Evolutionary conservation across 2,888 invertebrate genomes (phyloP).

Genomic region (Oscheius sp.): DNA sequence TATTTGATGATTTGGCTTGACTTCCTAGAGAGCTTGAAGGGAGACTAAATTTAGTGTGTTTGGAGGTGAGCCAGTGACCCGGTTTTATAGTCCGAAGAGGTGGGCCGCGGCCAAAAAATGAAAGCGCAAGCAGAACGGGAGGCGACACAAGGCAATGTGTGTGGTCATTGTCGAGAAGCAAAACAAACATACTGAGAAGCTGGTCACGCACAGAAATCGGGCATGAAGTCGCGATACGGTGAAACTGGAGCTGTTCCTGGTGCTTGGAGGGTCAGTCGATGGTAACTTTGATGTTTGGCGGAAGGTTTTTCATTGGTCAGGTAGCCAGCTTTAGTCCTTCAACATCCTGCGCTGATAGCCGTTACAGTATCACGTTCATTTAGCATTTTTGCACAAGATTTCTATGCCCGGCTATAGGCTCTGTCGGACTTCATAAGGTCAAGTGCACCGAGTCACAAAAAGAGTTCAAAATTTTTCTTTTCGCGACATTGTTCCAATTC

Average conservation of each 20-base stretch:
- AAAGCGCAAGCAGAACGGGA: constrained; percentile 34
- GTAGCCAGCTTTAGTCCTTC: no score
- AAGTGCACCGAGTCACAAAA: not conserved
- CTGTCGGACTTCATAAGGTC: no score
- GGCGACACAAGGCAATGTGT: constrained; percentile 37
- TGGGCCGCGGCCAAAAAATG: constrained; percentile 35
- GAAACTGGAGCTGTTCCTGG: constrained; percentile 26
- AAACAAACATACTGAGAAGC: constrained; percentile 39
- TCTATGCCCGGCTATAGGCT: no score
- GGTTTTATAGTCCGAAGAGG: constrained; percentile 34
- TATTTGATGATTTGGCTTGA: not conserved
- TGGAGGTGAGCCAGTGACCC: constrained; percentile 10
- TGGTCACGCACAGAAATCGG: constrained; percentile 37
- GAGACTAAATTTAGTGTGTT: constrained; percentile 34
- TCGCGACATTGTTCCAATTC: not conserved
- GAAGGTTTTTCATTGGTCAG: no score
- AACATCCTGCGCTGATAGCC: no score
- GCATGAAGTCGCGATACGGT: constrained; percentile 26
- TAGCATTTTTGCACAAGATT: no score
- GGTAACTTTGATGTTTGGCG: no score
- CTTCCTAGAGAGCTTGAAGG: not conserved
- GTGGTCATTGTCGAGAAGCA: constrained; percentile 38
- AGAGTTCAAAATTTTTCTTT: not conserved
- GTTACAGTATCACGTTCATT: no score
- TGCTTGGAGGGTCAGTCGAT: not conserved